phyloP scores from a whole-genome alignment of 2,113 vertebrate genomes.

The Rhombomys opimus region DNA sequence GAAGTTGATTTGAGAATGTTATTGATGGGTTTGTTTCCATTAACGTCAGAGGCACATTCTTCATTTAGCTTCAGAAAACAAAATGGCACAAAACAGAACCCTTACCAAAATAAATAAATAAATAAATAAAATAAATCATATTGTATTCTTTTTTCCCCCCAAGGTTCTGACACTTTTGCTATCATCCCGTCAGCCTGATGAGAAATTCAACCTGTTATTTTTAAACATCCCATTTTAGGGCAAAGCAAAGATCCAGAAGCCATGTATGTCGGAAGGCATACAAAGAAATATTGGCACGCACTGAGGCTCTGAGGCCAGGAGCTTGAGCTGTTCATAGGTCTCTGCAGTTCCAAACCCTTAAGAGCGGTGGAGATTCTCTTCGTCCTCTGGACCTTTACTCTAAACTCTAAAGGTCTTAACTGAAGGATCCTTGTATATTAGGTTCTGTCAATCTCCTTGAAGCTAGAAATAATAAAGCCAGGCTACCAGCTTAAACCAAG shows the following conservation, averaged over 20 bases:
- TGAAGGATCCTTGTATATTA: constrained; percentile 8
- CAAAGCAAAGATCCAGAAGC: not conserved
- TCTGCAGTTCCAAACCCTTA: not conserved
- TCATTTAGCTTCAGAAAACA: not conserved
- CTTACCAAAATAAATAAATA: not conserved
- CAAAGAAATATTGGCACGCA: not conserved
- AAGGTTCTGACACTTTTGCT: not conserved
- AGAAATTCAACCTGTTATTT: not conserved
- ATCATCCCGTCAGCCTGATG: not conserved
- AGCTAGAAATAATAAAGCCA: constrained; percentile 16
- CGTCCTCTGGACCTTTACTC: not conserved
- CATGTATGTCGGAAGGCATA: not conserved
- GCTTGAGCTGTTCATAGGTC: not conserved
- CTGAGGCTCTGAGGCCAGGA: not conserved
- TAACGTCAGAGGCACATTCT: not conserved
- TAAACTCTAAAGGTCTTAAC: constrained; percentile 19
- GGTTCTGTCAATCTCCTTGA: not conserved
- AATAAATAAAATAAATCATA: not conserved
- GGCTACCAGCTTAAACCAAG: constrained; percentile 1
- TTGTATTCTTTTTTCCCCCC: constrained; percentile 2
- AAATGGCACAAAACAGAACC: not conserved
- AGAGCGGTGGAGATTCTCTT: not conserved
- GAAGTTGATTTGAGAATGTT: not conserved
- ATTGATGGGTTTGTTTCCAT: not conserved
- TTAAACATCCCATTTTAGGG: not conserved